Base-by-base conservation (phyloP, 2,888 invertebrate species). In the Lithophane semibrunnea region DNA sequence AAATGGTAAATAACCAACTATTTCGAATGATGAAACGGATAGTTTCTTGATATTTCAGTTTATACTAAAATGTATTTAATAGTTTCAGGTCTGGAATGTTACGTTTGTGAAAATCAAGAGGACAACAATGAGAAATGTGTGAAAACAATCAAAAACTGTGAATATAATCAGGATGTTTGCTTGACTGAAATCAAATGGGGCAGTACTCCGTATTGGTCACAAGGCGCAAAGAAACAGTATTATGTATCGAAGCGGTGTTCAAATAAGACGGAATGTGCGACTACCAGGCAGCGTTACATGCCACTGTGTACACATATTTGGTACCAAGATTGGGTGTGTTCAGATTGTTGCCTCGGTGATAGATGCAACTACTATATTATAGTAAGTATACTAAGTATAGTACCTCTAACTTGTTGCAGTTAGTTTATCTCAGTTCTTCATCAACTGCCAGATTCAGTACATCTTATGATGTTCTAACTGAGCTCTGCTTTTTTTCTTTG, bases 271-370 rank as follows among this genome's bases (percentile, higher is more conserved):
- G 97, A 98, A 84, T 99, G 99, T 93, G 98, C 98, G 44, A 96
- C 97, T 79, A 97, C 97, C 72, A 97, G 98, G 79, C 97, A 97
- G 75, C 97, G 97, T 60, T 97, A 97, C 89, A 98, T 98, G 98
- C 97, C 97, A 12, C 97, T 98, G 79, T 99, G 99, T 91, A 98
- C 99, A 1, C 98, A 99, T 90, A 98, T 99, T 88, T 99, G 99
- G 99, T 99, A 99, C 91, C 98, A 99, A 92, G 99, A 99, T 95
- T 99, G 99, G 99, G 98, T 98, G 85, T 99, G 99, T 95, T 98
- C 98, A 0, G 99, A 99, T 93, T 99, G 99, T 94, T 99, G 99
- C 92, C 98, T 98, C 91, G 99, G 99, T 70, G 99, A 99, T 94
- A 97, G 99, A 74, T 99, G 99, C 95, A 99, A 99, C 94, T 99